These are phyloP conservation scores for Hybognathus amarus DNA, from an alignment of 2,797 vertebrate species.

Conservation along the genomic window DNA sequence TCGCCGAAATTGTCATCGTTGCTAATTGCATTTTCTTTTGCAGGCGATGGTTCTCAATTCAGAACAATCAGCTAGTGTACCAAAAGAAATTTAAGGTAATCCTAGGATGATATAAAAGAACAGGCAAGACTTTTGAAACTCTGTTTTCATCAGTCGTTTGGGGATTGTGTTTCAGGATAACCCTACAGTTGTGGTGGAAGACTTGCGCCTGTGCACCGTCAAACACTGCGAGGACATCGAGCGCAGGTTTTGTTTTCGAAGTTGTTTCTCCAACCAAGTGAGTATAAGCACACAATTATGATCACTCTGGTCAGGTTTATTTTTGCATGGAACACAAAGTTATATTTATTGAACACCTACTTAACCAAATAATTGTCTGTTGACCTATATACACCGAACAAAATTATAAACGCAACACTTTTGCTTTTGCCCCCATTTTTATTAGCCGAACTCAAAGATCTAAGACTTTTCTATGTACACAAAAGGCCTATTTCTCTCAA, in stretches of 20 bases:
- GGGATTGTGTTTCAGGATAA: constrained; percentile 82
- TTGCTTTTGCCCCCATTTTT: too few relatives aligned
- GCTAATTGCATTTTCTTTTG: constrained; percentile 60
- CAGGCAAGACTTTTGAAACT: too few relatives aligned
- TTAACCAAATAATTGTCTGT: too few relatives aligned
- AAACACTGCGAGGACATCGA: constrained; percentile 98
- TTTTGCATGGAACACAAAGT: not conserved
- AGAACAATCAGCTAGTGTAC: constrained; percentile 99
- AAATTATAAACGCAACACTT: too few relatives aligned
- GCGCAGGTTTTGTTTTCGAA: constrained; percentile 96
- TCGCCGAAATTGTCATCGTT: not conserved
- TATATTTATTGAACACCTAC: not conserved
- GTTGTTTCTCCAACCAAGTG: constrained; percentile 98
- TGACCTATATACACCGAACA: too few relatives aligned
- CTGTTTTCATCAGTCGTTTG: not conserved
- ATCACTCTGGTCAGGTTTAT: not conserved
- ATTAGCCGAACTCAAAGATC: too few relatives aligned
- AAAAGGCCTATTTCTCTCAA: too few relatives aligned
- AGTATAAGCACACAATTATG: constrained; percentile 65
- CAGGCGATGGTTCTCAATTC: constrained; percentile 99
- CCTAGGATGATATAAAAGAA: constrained; percentile 29
- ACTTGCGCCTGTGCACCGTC: constrained; percentile 93
- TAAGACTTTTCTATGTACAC: too few relatives aligned
- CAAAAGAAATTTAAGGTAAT: constrained; percentile 99
- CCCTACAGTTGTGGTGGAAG: constrained; percentile 96